Evolutionary conservation across 2,888 invertebrate species (phyloP), one percentile per base, ranked within the genome.

Genomic region (Tiphia femorata): DNA sequence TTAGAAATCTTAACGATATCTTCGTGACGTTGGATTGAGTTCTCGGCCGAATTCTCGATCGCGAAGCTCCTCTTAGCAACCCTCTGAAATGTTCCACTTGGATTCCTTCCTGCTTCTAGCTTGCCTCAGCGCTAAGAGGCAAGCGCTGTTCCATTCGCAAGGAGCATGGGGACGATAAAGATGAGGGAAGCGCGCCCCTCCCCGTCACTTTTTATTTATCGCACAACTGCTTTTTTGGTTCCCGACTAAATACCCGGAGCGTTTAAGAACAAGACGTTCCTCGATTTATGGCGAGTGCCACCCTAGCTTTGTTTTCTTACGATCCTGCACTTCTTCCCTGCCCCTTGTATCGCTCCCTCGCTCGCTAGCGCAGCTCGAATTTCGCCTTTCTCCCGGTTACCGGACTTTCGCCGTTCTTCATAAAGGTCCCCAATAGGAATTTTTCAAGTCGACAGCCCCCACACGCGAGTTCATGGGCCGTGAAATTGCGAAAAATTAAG

Each of bases 201-300:
- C 49, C 62, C 58, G 67, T 66, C 64, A 67, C 65, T 74, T 75
- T 72, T 77, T 74, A 76, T 77, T 77, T 77, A 77, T 75, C 63
- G 64, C 58, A 16, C 37, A 38, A 37, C 46, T 48, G 64, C 65
- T 73, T 76, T n/a, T 75, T 74, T 73, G 64, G 70, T 67, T 70
- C 58, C 47, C 60, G 62, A n/a, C 65, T 75, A 74, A 78, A 73
- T 73, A 73, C 66, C 60, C 44, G 41, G 50, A 49, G 58, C 62
- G 57, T 70, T 74, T 70, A 70, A 65, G 73, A 75, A 72, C 73
- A 72, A 73, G 74, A 78, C 68, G 67, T 73, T 74, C 61, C 57
- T 59, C 70, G 73, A 78, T 78, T 77, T 76, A 74, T 76, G 63
- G 66, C 55, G 52, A n/a, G n/a, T n/a, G 20, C 51, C 48, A 42